These are phyloP conservation scores for Anniella stebbinsi DNA, from an alignment of 2,797 vertebrate genomes.

Conservation along the genomic window DNA sequence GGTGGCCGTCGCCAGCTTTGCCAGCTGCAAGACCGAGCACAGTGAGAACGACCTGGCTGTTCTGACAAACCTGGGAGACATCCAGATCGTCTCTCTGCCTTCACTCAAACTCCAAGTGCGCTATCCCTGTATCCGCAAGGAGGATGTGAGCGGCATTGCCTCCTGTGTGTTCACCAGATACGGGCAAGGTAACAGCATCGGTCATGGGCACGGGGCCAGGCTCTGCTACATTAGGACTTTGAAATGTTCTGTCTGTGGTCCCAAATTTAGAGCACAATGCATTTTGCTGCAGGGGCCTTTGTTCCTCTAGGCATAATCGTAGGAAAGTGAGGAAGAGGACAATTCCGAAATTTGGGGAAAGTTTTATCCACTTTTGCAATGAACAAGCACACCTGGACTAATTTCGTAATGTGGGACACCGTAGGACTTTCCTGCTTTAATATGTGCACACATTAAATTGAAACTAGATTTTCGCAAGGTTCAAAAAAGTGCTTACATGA, in stretches of 20 bases:
- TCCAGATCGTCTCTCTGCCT: conserved; percentile 94
- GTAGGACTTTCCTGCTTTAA: background rate
- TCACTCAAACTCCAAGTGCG: conserved; percentile 93
- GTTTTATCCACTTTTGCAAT: background rate
- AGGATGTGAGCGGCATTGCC: conserved; percentile 97
- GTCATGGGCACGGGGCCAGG: background rate
- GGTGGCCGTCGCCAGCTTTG: conserved; percentile 90
- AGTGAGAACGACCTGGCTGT: conserved; percentile 90
- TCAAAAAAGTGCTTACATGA: background rate
- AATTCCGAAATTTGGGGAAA: background rate
- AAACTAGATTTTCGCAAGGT: background rate
- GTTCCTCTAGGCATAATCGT: background rate
- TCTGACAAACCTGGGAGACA: conserved; percentile 94
- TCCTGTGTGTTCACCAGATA: conserved; percentile 98
- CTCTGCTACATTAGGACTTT: background rate
- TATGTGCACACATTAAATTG: conserved; percentile 1
- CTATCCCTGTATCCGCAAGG: conserved; percentile 92
- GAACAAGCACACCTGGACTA: background rate
- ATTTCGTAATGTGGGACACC: background rate
- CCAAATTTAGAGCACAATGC: background rate
- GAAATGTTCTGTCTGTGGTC: background rate
- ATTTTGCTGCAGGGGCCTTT: too few relatives aligned
- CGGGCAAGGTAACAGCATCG: conserved; percentile 83
- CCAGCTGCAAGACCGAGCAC: conserved; percentile 89
- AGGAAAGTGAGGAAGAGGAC: background rate